Evolutionary conservation across 2,113 vertebrate species (phyloP), one percentile per base, ranked within the genome.

Genomic region (Xiphophorus couchianus): DNA sequence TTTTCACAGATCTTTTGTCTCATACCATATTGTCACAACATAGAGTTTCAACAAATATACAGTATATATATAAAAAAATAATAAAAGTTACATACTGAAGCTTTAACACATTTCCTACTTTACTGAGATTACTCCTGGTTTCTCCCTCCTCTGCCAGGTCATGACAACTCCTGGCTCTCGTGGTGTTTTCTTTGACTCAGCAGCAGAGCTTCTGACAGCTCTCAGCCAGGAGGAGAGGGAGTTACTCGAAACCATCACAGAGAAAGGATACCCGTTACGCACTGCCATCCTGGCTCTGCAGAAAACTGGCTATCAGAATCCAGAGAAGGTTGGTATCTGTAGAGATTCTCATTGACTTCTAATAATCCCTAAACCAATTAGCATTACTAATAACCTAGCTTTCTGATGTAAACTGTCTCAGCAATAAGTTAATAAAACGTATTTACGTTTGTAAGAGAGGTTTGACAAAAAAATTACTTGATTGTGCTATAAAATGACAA

Each of bases 201-300:
- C 94, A 0, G 80, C 92, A 35, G 97, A 98, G 76, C 91, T 99
- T 84, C 91, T 99, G 73, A 94, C 93, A 0, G 97, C 96, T 0
- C 93, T 99, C 66, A 98, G 95, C 90, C 95, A 95, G 62, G 97
- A 98, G 76, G 98, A 99, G 86, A 89, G 95, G 77, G 96, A 97
- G 69, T 93, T 99, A 35, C 96, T 99, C 0, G 94, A 95, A 76
- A 94, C 94, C 0, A 92, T 99, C 77, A 96, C 96, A 1, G 95
- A 95, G 65, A 86, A 94, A 80, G 97, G 97, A 22, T 98, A 98
- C 85, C 94, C 96, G 0, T 77, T 96, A 35, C 94, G 81, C 62
- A 96, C 95, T 67, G 97, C 97, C 61, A 96, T 99, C 28, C 82
- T 95, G 74, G 96, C 97, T 22, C 92, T 99, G 68, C 97, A 99